Evolutionary conservation across 2,797 vertebrate species (phyloP).

Genomic region (Ctenopoma multispine): DNA sequence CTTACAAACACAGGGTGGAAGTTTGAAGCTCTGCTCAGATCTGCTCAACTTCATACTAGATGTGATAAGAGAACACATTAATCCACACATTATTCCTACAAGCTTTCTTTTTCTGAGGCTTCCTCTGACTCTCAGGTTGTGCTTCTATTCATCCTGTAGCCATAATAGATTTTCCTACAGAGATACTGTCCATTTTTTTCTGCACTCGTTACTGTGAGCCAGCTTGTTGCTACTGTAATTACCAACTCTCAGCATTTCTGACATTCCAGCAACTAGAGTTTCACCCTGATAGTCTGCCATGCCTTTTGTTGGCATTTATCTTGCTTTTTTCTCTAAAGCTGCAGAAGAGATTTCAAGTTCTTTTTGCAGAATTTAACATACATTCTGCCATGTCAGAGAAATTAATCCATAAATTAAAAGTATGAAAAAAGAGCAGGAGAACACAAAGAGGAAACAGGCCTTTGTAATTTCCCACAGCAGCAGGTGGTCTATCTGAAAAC

Average conservation of each 20-base stretch:
- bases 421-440: not conserved
- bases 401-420: not conserved
- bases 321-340: not conserved
- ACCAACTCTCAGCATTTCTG: slow-evolving; percentile 6
- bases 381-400: not conserved
- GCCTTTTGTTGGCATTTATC: not conserved
- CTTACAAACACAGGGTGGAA: no score
- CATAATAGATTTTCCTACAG: slow-evolving; percentile 5
- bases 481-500: not conserved
- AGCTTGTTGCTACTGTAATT: not conserved
- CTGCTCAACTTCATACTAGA: slow-evolving; percentile 21
- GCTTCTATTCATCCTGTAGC: slow-evolving; percentile 32
- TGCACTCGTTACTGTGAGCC: not conserved
- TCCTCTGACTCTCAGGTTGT: slow-evolving; percentile 39
- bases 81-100: slow-evolving; percentile 56
- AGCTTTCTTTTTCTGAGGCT: slow-evolving; percentile 31
- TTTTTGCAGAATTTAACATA: not conserved
- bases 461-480: not conserved
- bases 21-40: no score
- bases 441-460: not conserved
- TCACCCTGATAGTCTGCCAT: not conserved
- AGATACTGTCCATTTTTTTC: not conserved
- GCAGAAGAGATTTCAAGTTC: not conserved
- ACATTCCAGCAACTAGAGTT: not conserved
- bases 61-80: slow-evolving; percentile 60